Conservation (phyloP, 2,888 invertebrate genomes). For the Drosophila mayaguana region DNA sequence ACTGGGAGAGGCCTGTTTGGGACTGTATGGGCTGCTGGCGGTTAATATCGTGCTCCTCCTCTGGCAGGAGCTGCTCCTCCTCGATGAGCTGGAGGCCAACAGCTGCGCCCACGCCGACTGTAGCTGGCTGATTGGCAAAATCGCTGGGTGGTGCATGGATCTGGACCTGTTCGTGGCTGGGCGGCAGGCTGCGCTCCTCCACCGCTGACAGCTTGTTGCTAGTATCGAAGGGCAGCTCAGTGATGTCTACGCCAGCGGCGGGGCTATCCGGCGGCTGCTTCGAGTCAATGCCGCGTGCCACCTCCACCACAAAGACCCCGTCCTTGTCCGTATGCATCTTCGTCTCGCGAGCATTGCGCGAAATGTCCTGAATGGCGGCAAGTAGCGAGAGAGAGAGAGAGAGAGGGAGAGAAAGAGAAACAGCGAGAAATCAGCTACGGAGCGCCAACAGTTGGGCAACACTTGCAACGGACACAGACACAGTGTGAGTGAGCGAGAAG, state of each 20-base stretch:
- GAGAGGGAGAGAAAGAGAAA: background rate
- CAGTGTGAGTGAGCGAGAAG: background rate
- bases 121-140: slow-evolving; percentile 55
- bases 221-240: slow-evolving; percentile 82
- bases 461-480: slow-evolving; percentile 16
- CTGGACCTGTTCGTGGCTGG: slow-evolving; percentile 84
- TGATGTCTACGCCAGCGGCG: slow-evolving; percentile 66
- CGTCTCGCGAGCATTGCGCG: slow-evolving; percentile 89
- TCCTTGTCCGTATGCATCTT: slow-evolving; percentile 91
- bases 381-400: background rate
- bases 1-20: slow-evolving; percentile 92
- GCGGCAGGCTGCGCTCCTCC: slow-evolving; percentile 62
- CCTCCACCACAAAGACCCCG: slow-evolving; percentile 91
- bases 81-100: slow-evolving; percentile 81
- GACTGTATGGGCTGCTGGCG: slow-evolving; percentile 4
- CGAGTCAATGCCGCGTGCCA: slow-evolving; percentile 86
- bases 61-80: slow-evolving; percentile 59
- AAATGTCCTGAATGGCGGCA: slow-evolving; percentile 87
- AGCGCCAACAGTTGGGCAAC: slow-evolving; percentile 20
- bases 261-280: slow-evolving; percentile 83
- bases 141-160: slow-evolving; percentile 84
- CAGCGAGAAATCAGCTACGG: slow-evolving; percentile 20
- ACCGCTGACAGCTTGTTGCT: slow-evolving; percentile 53
- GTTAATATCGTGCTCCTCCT: slow-evolving; percentile 23
- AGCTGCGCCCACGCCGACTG: slow-evolving; percentile 5